phyloP scores from a whole-genome alignment of 1,140 invertebrate genomes.

The Eupeodes corollae region DNA sequence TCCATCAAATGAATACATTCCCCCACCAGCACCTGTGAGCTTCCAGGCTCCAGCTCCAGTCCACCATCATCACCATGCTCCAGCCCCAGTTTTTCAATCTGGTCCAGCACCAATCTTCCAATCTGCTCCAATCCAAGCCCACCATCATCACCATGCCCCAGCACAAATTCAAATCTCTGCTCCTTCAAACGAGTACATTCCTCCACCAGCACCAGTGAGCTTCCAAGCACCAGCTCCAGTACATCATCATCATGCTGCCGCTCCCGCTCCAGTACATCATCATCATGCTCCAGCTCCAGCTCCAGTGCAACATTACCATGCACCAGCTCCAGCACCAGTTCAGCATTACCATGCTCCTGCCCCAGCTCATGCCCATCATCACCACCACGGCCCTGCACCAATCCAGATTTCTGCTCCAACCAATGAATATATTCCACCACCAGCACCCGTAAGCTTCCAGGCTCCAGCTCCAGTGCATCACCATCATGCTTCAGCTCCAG shows the following conservation, averaged over 20 bases:
- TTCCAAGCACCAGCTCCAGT: neutral
- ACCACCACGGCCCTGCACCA: neutral
- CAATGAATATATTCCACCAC: neutral
- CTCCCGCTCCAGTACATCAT: neutral
- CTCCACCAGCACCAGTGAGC: neutral
- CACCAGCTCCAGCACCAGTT: neutral
- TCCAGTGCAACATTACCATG: neutral
- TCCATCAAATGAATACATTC: neutral
- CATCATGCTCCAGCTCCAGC: neutral
- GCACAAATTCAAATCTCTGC: neutral
- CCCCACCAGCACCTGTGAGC: neutral
- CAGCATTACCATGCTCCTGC: neutral
- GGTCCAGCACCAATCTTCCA: neutral
- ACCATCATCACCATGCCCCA: neutral
- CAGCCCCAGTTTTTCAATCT: neutral
- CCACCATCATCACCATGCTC: neutral
- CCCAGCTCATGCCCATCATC: neutral
- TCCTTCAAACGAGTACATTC: neutral
- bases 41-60: neutral
- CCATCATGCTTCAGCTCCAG: neutral
- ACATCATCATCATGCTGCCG: neutral
- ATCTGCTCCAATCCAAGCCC: too few species aligned
- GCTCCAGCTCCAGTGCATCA: neutral
- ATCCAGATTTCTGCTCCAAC: neutral
- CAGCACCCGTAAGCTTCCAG: neutral